phyloP scores from a whole-genome alignment of 2,888 invertebrate genomes.

The Acrobasis consociella region DNA sequence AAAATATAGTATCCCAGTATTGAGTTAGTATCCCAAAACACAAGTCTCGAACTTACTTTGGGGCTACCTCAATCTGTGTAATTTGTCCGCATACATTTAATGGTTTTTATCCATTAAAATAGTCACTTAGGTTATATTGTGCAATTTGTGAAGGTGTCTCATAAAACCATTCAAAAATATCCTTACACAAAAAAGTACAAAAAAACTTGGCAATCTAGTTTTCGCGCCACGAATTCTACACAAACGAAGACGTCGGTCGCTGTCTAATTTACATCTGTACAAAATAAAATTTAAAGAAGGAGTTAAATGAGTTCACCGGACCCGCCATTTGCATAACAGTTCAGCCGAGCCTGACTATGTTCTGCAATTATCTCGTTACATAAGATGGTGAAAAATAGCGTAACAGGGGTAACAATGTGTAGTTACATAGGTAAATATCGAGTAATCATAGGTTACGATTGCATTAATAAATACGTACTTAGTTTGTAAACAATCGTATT shows the following conservation, averaged over 20 bases:
- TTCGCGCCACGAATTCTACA: background rate
- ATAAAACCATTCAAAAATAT: no score
- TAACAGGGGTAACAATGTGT: background rate
- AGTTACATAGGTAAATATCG: background rate
- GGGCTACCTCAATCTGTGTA: no score
- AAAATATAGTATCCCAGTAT: no score
- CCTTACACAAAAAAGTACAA: background rate
- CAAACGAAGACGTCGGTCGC: background rate
- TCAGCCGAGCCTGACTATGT: slow-evolving; percentile 34
- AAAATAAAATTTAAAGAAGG: slow-evolving; percentile 29
- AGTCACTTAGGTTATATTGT: no score
- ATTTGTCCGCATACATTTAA: no score
- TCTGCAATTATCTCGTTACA: slow-evolving; percentile 33
- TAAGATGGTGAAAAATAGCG: slow-evolving; percentile 17
- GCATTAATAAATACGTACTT: background rate
- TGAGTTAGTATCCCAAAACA: no score
- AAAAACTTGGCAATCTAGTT: background rate
- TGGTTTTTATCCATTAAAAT: no score
- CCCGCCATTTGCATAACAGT: slow-evolving; percentile 37
- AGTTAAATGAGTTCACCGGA: slow-evolving; percentile 20
- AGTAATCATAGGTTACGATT: slow-evolving; percentile 5
- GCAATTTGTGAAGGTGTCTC: no score
- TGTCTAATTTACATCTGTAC: background rate
- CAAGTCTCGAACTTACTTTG: no score
- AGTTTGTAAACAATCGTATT: no score